Percentiles rank a stretch among this genome's conserved stretches.
These are phyloP conservation scores for Tympanuchus pallidicinctus DNA, from an alignment of 2,113 vertebrate genomes.

Conservation along the genomic window DNA sequence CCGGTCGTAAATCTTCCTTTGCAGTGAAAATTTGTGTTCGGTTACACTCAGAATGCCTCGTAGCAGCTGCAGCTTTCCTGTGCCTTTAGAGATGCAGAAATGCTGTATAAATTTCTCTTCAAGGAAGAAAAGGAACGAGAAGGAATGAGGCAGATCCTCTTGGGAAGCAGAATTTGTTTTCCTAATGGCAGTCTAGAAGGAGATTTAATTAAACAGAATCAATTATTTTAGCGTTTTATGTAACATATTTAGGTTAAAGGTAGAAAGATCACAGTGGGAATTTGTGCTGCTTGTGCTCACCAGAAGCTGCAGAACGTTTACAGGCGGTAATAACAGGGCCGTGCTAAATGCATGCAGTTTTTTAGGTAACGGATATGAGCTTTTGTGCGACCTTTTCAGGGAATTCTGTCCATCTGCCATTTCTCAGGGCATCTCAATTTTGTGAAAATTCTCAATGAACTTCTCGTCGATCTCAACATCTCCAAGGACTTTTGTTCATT, in stretches of 20 bases:
- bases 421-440: neutral
- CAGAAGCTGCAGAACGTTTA: neutral
- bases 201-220: constrained; percentile 14
- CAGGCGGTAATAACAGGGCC: neutral
- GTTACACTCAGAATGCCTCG: neutral
- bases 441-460: neutral
- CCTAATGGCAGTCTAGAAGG: neutral
- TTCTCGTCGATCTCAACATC: too few relatives aligned
- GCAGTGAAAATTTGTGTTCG: neutral
- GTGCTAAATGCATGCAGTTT: neutral
- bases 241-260: neutral
- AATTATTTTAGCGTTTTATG: neutral
- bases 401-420: neutral
- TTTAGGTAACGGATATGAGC: neutral
- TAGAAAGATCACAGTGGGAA: neutral
- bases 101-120: neutral
- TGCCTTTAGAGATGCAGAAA: neutral
- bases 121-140: neutral
- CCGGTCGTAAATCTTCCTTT: neutral
- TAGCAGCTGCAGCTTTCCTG: neutral
- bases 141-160: neutral
- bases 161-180: neutral
- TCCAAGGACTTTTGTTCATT: too few relatives aligned
- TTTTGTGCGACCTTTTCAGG: neutral
- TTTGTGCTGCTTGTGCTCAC: neutral